Percentiles rank a stretch among this genome's conserved stretches.
phyloP scores from a whole-genome alignment of 2,888 invertebrate species.

The Campaea margaritaria region DNA sequence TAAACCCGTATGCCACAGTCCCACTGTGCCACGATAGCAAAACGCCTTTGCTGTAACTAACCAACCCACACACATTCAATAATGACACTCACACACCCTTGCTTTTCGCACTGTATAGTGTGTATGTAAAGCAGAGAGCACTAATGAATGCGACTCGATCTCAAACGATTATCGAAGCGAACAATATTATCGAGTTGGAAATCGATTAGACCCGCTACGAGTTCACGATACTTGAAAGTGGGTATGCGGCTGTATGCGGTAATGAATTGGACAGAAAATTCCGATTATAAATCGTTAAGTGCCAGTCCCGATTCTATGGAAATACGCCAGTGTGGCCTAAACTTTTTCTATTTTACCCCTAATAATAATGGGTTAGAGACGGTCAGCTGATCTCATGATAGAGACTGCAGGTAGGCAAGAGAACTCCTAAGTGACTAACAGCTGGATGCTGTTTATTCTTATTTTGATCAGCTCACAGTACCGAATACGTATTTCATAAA shows the following conservation, averaged over 20 bases:
- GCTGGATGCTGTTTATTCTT: too few relatives aligned
- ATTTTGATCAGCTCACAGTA: too few relatives aligned
- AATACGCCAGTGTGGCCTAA: not conserved
- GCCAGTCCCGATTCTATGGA: not conserved
- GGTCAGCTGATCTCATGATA: too few relatives aligned
- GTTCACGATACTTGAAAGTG: not conserved
- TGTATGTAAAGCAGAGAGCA: too few relatives aligned
- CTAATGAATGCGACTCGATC: conserved; percentile 20
- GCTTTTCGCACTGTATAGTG: conserved; percentile 7
- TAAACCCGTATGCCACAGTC: too few relatives aligned
- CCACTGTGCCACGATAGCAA: too few relatives aligned
- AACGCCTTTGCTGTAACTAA: too few relatives aligned
- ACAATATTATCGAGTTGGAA: conserved; percentile 41
- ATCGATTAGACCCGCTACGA: conserved; percentile 55
- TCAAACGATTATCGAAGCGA: conserved; percentile 41
- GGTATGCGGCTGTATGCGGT: not conserved
- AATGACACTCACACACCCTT: not conserved
- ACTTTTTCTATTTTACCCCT: too few relatives aligned
- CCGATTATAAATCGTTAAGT: not conserved
- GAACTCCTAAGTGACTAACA: too few relatives aligned
- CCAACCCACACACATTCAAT: conserved; percentile 2
- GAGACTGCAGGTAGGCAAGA: too few relatives aligned
- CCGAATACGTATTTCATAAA: too few relatives aligned
- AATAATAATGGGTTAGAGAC: too few relatives aligned
- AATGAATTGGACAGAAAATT: not conserved